These are phyloP conservation scores for Antedon mediterranea DNA, from an alignment of 53 echinoderm and acorn worm species.

Conservation along the genomic window DNA sequence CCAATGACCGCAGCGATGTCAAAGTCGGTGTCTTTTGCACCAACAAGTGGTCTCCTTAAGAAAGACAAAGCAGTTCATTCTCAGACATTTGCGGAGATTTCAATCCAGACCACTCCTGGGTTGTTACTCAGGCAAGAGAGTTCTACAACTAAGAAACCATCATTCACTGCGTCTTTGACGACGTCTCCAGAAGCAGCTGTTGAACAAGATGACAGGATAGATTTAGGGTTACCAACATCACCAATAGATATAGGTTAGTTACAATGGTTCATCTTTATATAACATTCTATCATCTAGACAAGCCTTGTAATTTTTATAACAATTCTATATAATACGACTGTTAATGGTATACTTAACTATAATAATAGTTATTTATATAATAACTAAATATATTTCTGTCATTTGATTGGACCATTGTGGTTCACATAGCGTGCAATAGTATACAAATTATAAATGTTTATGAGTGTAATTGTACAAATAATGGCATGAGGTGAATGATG, in stretches of 20 bases:
- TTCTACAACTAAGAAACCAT: conserved; percentile 20
- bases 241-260: background rate
- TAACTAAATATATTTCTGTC: too few species aligned
- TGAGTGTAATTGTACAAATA: too few species aligned
- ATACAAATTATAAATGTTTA: too few species aligned
- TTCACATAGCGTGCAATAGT: too few species aligned
- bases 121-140: conserved; percentile 32
- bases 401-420: too few species aligned
- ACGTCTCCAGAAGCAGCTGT: background rate
- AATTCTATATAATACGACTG: too few species aligned
- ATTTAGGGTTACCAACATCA: background rate
- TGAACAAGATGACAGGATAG: background rate
- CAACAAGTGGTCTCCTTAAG: background rate
- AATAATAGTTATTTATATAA: too few species aligned
- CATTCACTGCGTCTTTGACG: conserved; percentile 37
- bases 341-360: too few species aligned
- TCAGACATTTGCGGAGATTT: conserved; percentile 21
- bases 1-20: background rate
- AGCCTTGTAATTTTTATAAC: too few species aligned
- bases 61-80: background rate
- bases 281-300: too few species aligned
- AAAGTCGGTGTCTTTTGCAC: conserved; percentile 4
- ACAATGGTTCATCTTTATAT: too few species aligned
- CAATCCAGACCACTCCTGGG: conserved; percentile 67
- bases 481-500: too few species aligned